Conservation (phyloP, 2,797 vertebrate genomes). For the Melanotaenia pygmaea region DNA sequence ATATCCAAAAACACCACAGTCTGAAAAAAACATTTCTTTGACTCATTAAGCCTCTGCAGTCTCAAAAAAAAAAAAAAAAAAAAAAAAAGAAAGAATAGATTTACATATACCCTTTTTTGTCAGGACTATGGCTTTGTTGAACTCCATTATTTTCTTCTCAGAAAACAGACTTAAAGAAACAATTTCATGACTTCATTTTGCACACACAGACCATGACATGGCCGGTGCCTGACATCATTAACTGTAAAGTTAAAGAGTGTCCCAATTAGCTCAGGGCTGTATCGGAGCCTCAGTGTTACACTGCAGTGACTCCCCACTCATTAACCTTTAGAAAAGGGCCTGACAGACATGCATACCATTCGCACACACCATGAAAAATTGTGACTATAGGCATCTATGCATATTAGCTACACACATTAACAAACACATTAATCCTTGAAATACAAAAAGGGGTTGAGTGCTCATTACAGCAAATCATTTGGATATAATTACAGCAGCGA, state of each 20-base stretch:
- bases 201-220: conserved; percentile 26
- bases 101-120: neutral
- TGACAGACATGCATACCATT: conserved; percentile 16
- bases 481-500: conserved; percentile 20
- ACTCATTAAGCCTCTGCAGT: neutral
- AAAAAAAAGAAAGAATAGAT: neutral
- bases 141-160: neutral
- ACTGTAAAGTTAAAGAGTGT: conserved; percentile 60
- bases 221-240: conserved; percentile 63
- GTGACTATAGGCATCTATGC: conserved; percentile 18
- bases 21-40: neutral
- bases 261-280: conserved; percentile 66
- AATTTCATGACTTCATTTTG: neutral
- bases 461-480: conserved; percentile 43
- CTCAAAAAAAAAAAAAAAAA: neutral
- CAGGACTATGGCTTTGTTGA: neutral
- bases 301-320: conserved; percentile 56
- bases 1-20: neutral
- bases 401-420: conserved; percentile 28
- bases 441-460: conserved; percentile 1
- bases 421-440: conserved; percentile 35
- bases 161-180: neutral
- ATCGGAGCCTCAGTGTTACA: conserved; percentile 38
- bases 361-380: conserved; percentile 9
- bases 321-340: conserved; percentile 68